These are phyloP conservation scores for Pteronura brasiliensis DNA, from an alignment of 2,113 vertebrate species.

Conservation along the genomic window DNA sequence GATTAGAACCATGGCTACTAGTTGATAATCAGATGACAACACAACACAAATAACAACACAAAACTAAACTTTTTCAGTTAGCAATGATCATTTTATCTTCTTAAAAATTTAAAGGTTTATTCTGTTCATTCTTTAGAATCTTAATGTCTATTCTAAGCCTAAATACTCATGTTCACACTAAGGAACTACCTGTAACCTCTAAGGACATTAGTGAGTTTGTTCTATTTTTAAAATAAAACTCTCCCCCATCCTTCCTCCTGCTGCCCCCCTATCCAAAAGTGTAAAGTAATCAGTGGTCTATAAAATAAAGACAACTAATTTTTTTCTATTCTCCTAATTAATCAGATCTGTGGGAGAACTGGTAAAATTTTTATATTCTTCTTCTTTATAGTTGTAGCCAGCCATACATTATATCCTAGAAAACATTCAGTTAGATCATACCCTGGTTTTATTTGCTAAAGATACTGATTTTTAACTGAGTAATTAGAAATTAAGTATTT, in stretches of 20 bases:
- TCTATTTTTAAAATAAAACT: conserved; percentile 10
- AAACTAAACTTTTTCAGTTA: background rate
- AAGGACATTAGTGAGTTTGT: background rate
- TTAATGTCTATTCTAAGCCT: background rate
- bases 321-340: background rate
- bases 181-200: background rate
- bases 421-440: background rate
- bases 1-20: background rate
- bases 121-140: background rate
- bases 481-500: conserved; percentile 35
- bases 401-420: background rate
- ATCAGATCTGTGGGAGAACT: conserved; percentile 9
- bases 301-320: background rate
- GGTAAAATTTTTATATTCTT: background rate
- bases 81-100: background rate
- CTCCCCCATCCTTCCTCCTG: background rate
- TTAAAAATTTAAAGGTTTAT: background rate
- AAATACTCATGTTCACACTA: background rate
- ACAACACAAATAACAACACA: background rate
- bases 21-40: background rate
- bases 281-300: background rate
- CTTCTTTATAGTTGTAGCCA: background rate
- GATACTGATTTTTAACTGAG: conserved; percentile 3
- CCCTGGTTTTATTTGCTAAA: background rate
- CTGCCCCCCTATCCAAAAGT: background rate